Evolutionary conservation across 2,113 vertebrate genomes (phyloP).

Genomic region (Serilophus lunatus): DNA sequence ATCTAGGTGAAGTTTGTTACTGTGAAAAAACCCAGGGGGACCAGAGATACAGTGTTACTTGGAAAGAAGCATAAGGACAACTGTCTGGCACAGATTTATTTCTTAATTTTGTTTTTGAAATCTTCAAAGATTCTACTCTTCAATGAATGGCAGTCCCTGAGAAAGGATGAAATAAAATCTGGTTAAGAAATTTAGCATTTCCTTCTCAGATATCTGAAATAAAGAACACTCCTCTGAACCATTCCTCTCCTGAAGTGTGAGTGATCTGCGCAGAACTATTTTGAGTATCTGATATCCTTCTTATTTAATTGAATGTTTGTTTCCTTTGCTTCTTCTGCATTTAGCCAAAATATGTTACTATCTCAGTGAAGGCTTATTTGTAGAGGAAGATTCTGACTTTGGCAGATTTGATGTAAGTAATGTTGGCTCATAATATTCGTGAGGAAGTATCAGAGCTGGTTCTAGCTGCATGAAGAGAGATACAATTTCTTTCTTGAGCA

Average conservation of each 20-base stretch:
- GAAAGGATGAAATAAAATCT: neutral
- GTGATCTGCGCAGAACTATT: neutral
- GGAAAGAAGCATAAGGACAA: neutral
- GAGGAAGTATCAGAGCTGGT: neutral
- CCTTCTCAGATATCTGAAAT: neutral
- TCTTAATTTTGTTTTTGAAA: neutral
- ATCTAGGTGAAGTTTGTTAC: neutral
- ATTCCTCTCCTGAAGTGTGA: neutral
- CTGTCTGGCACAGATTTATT: neutral
- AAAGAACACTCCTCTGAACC: neutral
- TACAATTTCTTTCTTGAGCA: neutral
- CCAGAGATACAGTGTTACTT: neutral
- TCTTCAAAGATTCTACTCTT: neutral
- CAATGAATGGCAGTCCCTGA: neutral
- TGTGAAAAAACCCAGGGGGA: neutral
- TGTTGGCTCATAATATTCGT: neutral
- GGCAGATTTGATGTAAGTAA: neutral
- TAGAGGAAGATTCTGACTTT: neutral
- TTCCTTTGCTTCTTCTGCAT: neutral
- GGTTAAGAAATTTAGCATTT: neutral
- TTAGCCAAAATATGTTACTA: neutral
- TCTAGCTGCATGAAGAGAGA: neutral
- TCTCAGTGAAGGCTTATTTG: neutral
- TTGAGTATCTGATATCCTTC: neutral
- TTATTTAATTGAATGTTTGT: neutral